A percentile compares a stretch with the other conserved stretches of the same genome.
phyloP scores from a whole-genome alignment of 2,888 invertebrate species.

The Ophonus ardosiacus region DNA sequence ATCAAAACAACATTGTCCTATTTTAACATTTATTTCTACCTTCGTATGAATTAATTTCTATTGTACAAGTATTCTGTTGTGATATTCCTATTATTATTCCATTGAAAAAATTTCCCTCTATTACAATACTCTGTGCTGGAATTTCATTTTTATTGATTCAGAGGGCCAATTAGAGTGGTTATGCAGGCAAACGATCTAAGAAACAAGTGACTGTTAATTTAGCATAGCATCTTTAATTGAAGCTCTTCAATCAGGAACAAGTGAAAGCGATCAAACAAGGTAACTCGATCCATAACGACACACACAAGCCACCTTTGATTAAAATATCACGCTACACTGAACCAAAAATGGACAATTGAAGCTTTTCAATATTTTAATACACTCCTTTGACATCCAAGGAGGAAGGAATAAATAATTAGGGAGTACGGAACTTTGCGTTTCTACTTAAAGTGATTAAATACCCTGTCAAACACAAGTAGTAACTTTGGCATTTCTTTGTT shows the following conservation, averaged over 20 bases:
- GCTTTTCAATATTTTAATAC: constrained; percentile 22
- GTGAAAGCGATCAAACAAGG: constrained; percentile 27
- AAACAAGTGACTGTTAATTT: constrained; percentile 11
- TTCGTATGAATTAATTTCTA: neutral
- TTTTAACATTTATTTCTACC: too few relatives aligned
- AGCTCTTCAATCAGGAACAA: neutral
- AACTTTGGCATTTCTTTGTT: constrained; percentile 21
- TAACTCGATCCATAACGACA: neutral
- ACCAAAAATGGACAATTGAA: constrained; percentile 34
- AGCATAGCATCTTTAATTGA: constrained; percentile 8
- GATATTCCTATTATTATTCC: neutral
- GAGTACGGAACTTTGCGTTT: neutral
- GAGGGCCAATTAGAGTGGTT: neutral
- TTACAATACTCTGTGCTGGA: neutral
- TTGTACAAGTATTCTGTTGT: neutral
- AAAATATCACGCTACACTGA: constrained; percentile 27
- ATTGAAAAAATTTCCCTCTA: neutral
- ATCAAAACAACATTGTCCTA: too few relatives aligned
- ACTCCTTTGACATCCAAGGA: constrained; percentile 13
- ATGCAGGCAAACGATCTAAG: neutral
- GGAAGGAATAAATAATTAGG: constrained; percentile 16
- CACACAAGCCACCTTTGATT: constrained; percentile 42
- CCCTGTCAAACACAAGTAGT: constrained; percentile 20
- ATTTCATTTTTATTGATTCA: neutral
- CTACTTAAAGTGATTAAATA: constrained; percentile 37